Evolutionary conservation across 2,797 vertebrate species (phyloP), one percentile per base, ranked within the genome.

Genomic region (Dallia pectoralis): DNA sequence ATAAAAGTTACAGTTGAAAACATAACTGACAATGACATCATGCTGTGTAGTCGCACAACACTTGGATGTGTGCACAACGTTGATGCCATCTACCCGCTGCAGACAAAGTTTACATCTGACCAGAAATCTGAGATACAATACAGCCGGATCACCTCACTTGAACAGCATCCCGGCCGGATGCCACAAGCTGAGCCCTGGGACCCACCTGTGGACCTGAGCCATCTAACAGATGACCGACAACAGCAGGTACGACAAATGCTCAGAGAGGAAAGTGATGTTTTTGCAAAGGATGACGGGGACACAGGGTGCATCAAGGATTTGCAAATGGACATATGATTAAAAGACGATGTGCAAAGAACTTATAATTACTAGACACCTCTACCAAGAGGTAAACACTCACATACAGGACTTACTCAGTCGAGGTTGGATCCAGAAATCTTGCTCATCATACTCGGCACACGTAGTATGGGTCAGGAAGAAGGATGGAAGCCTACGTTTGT

Each of bases 291-390:
- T 44, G 69, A 75, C 15, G 15, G 61, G 9, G 61, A 75, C 27
- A 16, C 53, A 1, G 47, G 61, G 6, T 70, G 56, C 16, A 66
- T 75, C 5, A 9, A 40, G 9, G 1, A 40, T 40, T 9, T 6
- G 36, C 49, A 48, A 48, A 49, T 75, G 18, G 29, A 75, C 6
- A 75, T 70, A 1, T 14, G 25, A 18, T 40, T 71, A 6, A 63
- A 65, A 12, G 68, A 71, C 18, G 48, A 44, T 27, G 56, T 66
- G 64, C 15, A 32, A 25, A 30, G 16, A 5, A 70, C 59, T 6
- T 73, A 78, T 3, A 76, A 79, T 82, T 4, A 77, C 75, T 15
- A 1, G n/a, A 48, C 48, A 19, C 18, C 48, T 73, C 4, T 33
- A 64, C 51, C 22, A 66, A 62, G 62, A 77, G 48, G 62, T 67